These are phyloP conservation scores for Drosophila helvetica DNA, from an alignment of 2,888 invertebrate genomes.

Conservation along the genomic window DNA sequence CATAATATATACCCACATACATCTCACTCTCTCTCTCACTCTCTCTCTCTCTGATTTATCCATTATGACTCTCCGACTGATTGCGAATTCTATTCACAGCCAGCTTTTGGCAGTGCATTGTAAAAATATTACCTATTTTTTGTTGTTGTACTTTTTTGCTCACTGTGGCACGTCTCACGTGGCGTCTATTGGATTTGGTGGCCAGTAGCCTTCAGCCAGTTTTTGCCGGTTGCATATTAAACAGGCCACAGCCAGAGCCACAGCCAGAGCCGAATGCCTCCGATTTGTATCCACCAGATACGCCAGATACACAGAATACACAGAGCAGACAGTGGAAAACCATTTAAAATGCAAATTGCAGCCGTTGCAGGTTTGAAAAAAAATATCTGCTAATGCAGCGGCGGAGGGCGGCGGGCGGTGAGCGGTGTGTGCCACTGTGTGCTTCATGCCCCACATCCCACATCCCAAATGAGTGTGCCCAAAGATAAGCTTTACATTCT, in stretches of 20 bases:
- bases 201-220: slow-evolving; percentile 75
- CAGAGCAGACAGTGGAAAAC: slow-evolving; percentile 8
- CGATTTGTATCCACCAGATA: slow-evolving; percentile 33
- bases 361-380: slow-evolving; percentile 69
- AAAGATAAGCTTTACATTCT: slow-evolving; percentile 13
- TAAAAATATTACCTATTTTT: slow-evolving; percentile 47
- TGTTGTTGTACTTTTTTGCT: slow-evolving; percentile 19
- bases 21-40: slow-evolving; percentile 10
- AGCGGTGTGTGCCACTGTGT: too few species aligned
- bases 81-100: slow-evolving; percentile 67
- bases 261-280: background rate
- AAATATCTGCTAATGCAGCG: slow-evolving; percentile 51
- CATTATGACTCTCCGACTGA: slow-evolving; percentile 31
- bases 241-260: slow-evolving; percentile 22
- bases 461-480: slow-evolving; percentile 10
- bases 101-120: slow-evolving; percentile 52
- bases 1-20: slow-evolving; percentile 1
- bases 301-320: slow-evolving; percentile 43
- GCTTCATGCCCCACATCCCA: background rate
- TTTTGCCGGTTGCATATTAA: slow-evolving; percentile 69
- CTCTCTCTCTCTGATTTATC: background rate
- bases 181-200: slow-evolving; percentile 68
- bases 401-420: slow-evolving; percentile 21
- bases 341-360: slow-evolving; percentile 59
- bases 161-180: slow-evolving; percentile 28